phyloP scores from a whole-genome alignment of 2,888 invertebrate genomes.

The Eupithecia centaureata region DNA sequence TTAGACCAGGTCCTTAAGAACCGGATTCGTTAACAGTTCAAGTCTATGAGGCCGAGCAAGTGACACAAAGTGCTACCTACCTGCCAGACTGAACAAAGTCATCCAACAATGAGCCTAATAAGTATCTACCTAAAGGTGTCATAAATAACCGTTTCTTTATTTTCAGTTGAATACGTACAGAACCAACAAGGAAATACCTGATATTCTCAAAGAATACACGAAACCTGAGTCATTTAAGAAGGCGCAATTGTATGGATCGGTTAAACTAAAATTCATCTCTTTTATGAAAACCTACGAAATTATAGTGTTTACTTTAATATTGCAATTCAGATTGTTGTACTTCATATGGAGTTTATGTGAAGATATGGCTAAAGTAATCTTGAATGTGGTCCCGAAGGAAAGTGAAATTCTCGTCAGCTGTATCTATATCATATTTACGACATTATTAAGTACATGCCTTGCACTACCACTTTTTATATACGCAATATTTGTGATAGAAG shows the following conservation, averaged over 20 bases:
- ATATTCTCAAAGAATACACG: constrained; percentile 90
- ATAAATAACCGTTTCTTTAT: background rate
- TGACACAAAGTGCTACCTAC: too few relatives aligned
- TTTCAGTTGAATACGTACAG: constrained; percentile 84
- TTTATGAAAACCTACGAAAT: constrained; percentile 90
- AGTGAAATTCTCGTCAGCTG: constrained; percentile 92
- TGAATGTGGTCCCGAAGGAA: constrained; percentile 78
- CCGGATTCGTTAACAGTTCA: too few relatives aligned
- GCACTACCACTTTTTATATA: constrained; percentile 94
- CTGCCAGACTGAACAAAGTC: too few relatives aligned
- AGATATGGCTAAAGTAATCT: constrained; percentile 76
- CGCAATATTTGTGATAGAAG: constrained; percentile 96
- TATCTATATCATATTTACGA: constrained; percentile 89
- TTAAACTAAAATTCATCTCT: constrained; percentile 92
- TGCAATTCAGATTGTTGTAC: constrained; percentile 85
- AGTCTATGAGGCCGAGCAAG: too few relatives aligned
- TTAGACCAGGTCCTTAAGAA: too few relatives aligned
- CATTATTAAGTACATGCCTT: constrained; percentile 86
- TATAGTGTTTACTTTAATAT: constrained; percentile 87
- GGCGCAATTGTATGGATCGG: constrained; percentile 94
- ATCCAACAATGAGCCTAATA: too few relatives aligned
- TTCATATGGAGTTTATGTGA: constrained; percentile 89
- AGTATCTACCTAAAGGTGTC: too few relatives aligned
- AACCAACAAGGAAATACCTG: constrained; percentile 85
- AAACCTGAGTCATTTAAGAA: constrained; percentile 94